phyloP scores from a whole-genome alignment of 2,113 vertebrate species.

The Calypte anna region DNA sequence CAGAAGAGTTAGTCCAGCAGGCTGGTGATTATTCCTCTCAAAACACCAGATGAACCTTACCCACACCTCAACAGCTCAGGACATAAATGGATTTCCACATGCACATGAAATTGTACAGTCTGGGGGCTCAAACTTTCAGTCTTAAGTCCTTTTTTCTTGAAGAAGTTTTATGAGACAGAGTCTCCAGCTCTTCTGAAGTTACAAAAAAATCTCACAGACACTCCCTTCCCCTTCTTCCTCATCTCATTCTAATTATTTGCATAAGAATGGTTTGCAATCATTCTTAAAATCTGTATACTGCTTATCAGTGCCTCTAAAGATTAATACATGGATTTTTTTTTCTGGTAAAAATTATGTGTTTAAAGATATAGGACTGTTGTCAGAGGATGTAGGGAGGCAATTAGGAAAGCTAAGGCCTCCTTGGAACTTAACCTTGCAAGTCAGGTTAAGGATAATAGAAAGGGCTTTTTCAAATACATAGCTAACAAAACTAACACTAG shows the following conservation, averaged over 20 bases:
- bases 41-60: not conserved
- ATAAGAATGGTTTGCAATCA: not conserved
- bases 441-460: no score
- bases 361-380: not conserved
- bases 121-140: not conserved
- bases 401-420: no score
- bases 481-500: no score
- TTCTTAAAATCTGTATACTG: rapidly evolving
- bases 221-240: not conserved
- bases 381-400: no score
- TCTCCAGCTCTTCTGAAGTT: not conserved
- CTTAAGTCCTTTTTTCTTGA: not conserved
- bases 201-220: not conserved
- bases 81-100: not conserved
- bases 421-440: no score
- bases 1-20: not conserved
- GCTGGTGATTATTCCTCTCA: not conserved
- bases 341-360: not conserved
- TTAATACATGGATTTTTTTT: not conserved
- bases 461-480: no score
- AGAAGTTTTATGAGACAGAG: not conserved
- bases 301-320: not conserved
- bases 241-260: not conserved
- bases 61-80: not conserved
- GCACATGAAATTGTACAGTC: not conserved